phyloP scores from a whole-genome alignment of 2,888 invertebrate species.

The Drosophila longiperda region DNA sequence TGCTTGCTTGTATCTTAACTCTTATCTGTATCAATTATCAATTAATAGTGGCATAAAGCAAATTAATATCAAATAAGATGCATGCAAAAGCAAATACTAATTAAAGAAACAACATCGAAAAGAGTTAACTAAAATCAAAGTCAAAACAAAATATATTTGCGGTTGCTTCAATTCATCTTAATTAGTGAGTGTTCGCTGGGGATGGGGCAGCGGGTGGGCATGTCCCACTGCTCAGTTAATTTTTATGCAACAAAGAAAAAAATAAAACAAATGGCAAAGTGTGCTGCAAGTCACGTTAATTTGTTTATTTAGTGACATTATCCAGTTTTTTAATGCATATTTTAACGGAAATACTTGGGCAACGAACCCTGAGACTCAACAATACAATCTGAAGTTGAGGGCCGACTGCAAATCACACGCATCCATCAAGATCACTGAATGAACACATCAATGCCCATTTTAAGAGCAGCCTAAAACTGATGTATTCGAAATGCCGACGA shows the following conservation, averaged over 20 bases:
- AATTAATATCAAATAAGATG: conserved; percentile 65
- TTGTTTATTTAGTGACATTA: conserved; percentile 39
- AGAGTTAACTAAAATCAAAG: conserved; percentile 4
- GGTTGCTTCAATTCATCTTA: conserved; percentile 48
- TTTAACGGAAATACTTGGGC: conserved; percentile 71
- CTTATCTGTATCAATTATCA: conserved; percentile 79
- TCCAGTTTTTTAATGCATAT: conserved; percentile 3
- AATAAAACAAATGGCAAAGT: conserved; percentile 59
- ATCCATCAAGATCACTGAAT: conserved; percentile 72
- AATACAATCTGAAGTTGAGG: conserved; percentile 24
- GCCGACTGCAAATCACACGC: conserved; percentile 38
- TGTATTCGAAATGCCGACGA: conserved; percentile 25
- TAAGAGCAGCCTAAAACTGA: conserved; percentile 51
- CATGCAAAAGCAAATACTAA: conserved; percentile 21
- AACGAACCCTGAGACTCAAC: conserved; percentile 26
- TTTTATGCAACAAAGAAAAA: conserved; percentile 22
- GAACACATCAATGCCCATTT: conserved; percentile 80
- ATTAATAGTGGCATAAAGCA: conserved; percentile 55
- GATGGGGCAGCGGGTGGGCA: conserved; percentile 23
- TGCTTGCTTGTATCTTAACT: conserved; percentile 36
- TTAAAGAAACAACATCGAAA: conserved; percentile 9
- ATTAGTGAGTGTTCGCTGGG: conserved; percentile 25
- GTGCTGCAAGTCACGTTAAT: conserved; percentile 72
- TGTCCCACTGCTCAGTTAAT: conserved; percentile 13
- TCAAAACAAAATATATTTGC: conserved; percentile 7